phyloP scores from a whole-genome alignment of 1,140 invertebrate genomes.

The Trinorchestia longiramus region DNA sequence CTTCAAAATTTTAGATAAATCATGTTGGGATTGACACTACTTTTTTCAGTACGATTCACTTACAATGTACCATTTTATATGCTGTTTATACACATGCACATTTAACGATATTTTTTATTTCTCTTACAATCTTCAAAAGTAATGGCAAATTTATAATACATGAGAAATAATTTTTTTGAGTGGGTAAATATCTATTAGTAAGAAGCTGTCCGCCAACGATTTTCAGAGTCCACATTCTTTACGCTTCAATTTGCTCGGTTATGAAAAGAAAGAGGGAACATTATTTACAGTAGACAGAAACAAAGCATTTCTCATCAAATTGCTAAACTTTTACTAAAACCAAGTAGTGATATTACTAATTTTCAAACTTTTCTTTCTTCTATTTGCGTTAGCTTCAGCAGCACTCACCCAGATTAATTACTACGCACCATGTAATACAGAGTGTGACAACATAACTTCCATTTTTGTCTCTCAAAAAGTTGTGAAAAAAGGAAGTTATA shows the following conservation, averaged over 20 bases:
- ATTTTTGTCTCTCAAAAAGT: too few species aligned
- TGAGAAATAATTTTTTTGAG: not conserved
- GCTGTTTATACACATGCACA: not conserved
- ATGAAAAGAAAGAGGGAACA: not conserved
- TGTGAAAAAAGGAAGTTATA: too few species aligned
- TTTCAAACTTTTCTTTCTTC: too few species aligned
- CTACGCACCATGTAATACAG: too few species aligned
- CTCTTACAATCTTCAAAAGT: not conserved
- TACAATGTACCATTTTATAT: not conserved
- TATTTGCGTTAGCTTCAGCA: too few species aligned
- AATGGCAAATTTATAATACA: not conserved
- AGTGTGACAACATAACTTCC: too few species aligned
- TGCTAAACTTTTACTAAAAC: too few species aligned
- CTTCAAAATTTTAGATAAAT: not conserved
- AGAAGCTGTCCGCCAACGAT: not conserved
- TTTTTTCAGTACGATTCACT: too few species aligned
- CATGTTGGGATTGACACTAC: too few species aligned
- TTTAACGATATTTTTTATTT: not conserved
- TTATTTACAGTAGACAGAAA: not conserved
- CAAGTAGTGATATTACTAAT: too few species aligned
- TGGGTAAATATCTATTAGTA: not conserved
- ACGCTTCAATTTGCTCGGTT: not conserved
- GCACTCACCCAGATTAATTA: too few species aligned
- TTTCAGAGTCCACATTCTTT: not conserved
- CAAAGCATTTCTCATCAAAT: too few species aligned